Evolutionary conservation across 2,113 vertebrate species (phyloP), one percentile per base, ranked within the genome.

Genomic region (Balaeniceps rex): DNA sequence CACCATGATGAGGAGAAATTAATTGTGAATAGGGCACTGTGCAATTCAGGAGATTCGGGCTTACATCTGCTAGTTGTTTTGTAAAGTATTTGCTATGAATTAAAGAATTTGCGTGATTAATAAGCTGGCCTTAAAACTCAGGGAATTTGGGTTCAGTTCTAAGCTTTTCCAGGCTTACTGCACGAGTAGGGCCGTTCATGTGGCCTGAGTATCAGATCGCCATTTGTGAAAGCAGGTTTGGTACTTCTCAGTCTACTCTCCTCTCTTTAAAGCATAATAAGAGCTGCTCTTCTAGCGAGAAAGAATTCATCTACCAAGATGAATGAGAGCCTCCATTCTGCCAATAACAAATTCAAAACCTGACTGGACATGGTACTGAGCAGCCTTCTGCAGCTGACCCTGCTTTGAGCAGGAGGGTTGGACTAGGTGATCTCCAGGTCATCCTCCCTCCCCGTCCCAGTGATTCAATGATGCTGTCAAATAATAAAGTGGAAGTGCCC

Each of bases 101-200:
- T 83, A 26, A 83, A 58, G 38, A 18, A 52, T 6, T 8, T 31
- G 36, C 72, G 44, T 4, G 4, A 34, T 72, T 42, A 38, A 54
- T 34, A 42, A 46, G 7, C 31, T 87, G 64, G 19, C n/a, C 31
- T 38, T 74, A 49, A 28, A 63, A 46, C n/a, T 72, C 14, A 2
- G 40, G 0, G 0, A 14, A 3, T 26, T 31, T 68, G 36, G 24
- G 54, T 58, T 69, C 42, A 8, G 29, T 26, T 54, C 54, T 19
- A 11, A 55, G 88, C 60, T 66, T 57, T 28, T 22, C 51, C 36
- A 19, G 61, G 4, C 21, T 10, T 36, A 10, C 26, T 66, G 36
- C 18, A 0, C 5, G 49, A 75, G 66, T 4, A 19, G 52, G 34
- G 72, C 66, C 6, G 11, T 36, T 69, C 16, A 1, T 1, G 22